These are phyloP conservation scores for Tenebrosternarchus preto DNA, from an alignment of 2,113 vertebrate genomes.

Conservation along the genomic window DNA sequence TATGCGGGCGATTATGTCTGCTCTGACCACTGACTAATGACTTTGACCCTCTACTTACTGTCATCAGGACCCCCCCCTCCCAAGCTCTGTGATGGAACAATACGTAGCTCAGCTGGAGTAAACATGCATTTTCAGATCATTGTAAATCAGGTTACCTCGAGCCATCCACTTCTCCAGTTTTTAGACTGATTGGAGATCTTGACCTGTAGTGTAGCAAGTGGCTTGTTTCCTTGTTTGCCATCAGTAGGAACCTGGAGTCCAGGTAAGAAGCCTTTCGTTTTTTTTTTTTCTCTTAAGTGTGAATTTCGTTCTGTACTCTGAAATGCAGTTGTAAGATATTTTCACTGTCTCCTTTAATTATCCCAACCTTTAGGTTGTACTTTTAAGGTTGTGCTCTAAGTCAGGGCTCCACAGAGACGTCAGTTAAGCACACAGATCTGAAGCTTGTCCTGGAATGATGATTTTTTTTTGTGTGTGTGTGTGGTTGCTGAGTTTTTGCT, in stretches of 20 bases:
- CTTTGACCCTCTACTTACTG: not conserved
- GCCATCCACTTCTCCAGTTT: not conserved
- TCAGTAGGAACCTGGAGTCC: not conserved
- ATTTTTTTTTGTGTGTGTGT: constrained; percentile 66
- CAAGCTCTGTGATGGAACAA: not conserved
- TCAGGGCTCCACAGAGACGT: constrained; percentile 7
- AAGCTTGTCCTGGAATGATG: constrained; percentile 65
- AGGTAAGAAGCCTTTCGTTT: not conserved
- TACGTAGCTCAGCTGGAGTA: constrained; percentile 5
- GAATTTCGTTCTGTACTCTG: constrained; percentile 5
- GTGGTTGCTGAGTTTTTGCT: constrained; percentile 66
- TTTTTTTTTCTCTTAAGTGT: too few relatives aligned
- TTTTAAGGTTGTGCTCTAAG: not conserved
- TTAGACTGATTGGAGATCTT: not conserved
- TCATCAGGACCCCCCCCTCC: not conserved
- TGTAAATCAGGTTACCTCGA: not conserved
- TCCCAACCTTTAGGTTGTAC: too few relatives aligned
- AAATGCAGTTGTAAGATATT: not conserved
- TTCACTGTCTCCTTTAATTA: not conserved
- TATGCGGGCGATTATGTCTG: not conserved
- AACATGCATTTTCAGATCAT: not conserved
- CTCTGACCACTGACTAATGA: not conserved
- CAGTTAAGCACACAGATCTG: constrained; percentile 58
- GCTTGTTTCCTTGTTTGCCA: constrained; percentile 16
- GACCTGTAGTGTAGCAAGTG: not conserved